Evolutionary conservation across 2,888 invertebrate genomes (phyloP).

Genomic region (Taenaris catops): DNA sequence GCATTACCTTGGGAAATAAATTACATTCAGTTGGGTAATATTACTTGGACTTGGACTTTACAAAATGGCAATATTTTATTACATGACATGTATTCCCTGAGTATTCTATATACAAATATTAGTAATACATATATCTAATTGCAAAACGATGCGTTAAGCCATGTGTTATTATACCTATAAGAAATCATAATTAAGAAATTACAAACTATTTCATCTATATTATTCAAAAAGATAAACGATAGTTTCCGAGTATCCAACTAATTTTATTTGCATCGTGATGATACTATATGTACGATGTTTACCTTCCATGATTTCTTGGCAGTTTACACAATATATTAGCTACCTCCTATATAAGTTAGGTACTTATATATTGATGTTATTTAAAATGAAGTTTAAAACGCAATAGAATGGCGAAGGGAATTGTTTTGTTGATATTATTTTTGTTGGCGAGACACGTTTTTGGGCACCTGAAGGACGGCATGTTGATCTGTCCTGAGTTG

Average conservation of each 20-base stretch:
- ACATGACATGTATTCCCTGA: no score
- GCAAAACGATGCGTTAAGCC: no score
- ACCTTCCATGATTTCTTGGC: neutral
- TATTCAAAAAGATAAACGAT: no score
- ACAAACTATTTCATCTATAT: no score
- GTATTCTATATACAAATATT: no score
- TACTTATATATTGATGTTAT: slow-evolving; percentile 8
- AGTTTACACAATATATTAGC: slow-evolving; percentile 16
- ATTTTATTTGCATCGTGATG: slow-evolving; percentile 7
- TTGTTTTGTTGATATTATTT: slow-evolving; percentile 33
- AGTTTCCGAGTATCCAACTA: neutral
- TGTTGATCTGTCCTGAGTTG: slow-evolving; percentile 47
- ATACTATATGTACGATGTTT: slow-evolving; percentile 1
- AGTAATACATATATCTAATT: no score
- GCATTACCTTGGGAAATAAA: no score
- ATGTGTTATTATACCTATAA: no score
- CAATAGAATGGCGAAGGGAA: slow-evolving; percentile 42
- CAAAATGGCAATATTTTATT: no score
- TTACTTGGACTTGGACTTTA: no score
- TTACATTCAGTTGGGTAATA: no score
- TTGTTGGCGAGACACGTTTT: slow-evolving; percentile 30
- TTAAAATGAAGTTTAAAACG: slow-evolving; percentile 1
- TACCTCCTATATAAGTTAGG: slow-evolving; percentile 1
- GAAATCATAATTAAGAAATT: no score
- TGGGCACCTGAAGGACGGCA: slow-evolving; percentile 37